Conservation (phyloP, 2,888 invertebrate species). For the Argyresthia goedartella region DNA sequence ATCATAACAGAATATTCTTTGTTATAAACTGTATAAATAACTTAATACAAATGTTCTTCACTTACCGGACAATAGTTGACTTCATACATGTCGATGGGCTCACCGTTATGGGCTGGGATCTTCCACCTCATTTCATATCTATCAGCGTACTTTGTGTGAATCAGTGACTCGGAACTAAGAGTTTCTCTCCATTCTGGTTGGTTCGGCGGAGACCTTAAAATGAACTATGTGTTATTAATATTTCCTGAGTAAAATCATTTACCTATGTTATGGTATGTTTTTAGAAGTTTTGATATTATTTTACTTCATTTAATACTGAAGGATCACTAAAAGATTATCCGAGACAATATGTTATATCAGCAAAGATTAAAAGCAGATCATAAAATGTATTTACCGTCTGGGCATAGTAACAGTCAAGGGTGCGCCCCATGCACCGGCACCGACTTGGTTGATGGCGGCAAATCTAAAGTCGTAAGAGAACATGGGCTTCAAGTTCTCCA, state of each 20-base stretch:
- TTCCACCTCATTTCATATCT: constrained; percentile 88
- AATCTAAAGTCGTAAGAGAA: constrained; percentile 86
- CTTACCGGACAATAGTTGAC: constrained; percentile 85
- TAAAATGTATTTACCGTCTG: constrained; percentile 49
- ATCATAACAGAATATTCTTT: background rate
- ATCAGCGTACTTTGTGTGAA: constrained; percentile 75
- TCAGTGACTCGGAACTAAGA: constrained; percentile 50
- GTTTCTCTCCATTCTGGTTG: constrained; percentile 63
- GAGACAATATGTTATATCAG: too few species aligned
- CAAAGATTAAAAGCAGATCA: too few species aligned
- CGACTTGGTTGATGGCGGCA: constrained; percentile 87
- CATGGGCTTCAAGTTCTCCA: constrained; percentile 84
- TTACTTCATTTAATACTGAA: too few species aligned
- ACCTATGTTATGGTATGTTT: background rate
- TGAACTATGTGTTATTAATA: background rate
- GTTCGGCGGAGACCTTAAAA: constrained; percentile 77
- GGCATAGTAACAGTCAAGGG: constrained; percentile 79
- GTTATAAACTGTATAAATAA: background rate
- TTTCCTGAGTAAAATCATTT: background rate
- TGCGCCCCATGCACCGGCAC: constrained; percentile 81
- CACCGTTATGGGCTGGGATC: constrained; percentile 90
- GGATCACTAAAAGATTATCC: too few species aligned
- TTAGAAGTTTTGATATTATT: too few species aligned
- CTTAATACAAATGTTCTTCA: constrained; percentile 7
- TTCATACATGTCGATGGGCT: constrained; percentile 86